Base-by-base conservation (phyloP, 1,140 invertebrate genomes). In the Melipona quadrifasciata region DNA sequence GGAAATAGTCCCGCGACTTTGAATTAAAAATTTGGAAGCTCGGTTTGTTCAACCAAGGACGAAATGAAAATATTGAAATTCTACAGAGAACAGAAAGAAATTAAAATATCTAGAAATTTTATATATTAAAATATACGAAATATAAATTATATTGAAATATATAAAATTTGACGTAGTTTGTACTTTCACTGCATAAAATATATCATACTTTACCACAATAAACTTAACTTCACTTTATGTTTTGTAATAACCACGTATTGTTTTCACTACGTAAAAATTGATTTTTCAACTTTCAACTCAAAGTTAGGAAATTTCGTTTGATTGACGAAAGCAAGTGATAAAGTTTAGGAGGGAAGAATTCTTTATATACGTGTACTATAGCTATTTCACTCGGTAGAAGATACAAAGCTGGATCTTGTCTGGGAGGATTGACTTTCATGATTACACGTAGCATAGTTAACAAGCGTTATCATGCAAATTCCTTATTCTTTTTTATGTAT, bases 401-500 rank as follows among this genome's bases (percentile, higher is more conserved):
- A 39, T 53, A 34, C 34, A 65, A 47, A 53, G 39, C n/a, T 31
- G 34, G 55, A 73, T 80, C 61, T 31, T 61, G 34, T 5, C 39
- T 8, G 2, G 14, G 27, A 0, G 31, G n/a, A 73, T 53, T 64
- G 39, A 58, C 55, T 34, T 31, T 31, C 27, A 10, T 51, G 79
- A 81, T 74, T 81, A 74, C 24, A 61, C 27, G 21, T 39, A 19
- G 17, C 55, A 27, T 39, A 14, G 57, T 34, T 81, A 47, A 31
- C 21, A 55, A 5, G 17, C 1, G 34, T 58, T 21, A n/a, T 47
- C 70, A 27, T 27, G 31, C 12, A 34, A 80, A 64, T 71, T 71
- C 11, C 19, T 80, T 57, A 16, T 11, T 51, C 70, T 72, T 51
- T 27, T 51, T 72, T 27, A n/a, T 51, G 14, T 72, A 72, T 53